Evolutionary conservation across 2,888 invertebrate genomes (phyloP).

Genomic region (Neuroscelio doddi): DNA sequence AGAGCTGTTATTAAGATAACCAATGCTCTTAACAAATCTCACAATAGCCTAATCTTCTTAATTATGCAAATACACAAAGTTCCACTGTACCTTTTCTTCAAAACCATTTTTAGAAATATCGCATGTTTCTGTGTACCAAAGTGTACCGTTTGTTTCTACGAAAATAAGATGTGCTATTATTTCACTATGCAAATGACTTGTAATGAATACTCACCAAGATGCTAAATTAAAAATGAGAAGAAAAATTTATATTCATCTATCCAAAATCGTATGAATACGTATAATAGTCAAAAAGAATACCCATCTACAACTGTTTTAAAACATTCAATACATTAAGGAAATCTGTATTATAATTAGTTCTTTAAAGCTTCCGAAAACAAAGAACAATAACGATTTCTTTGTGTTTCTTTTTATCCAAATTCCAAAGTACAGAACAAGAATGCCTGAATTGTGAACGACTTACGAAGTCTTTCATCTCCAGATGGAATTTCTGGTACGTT

Average conservation of each 20-base stretch:
- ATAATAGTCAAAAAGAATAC: not conserved
- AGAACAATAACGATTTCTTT: slow-evolving; percentile 39
- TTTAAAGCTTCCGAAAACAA: slow-evolving; percentile 35
- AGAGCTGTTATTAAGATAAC: too few species aligned
- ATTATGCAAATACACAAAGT: slow-evolving; percentile 2
- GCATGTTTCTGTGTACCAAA: not conserved
- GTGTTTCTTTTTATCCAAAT: too few species aligned
- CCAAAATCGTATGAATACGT: slow-evolving; percentile 5
- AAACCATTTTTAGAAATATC: not conserved
- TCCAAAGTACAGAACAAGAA: slow-evolving; percentile 30
- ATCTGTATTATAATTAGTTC: slow-evolving; percentile 32
- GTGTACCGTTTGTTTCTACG: slow-evolving; percentile 10
- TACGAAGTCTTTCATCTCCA: slow-evolving; percentile 44
- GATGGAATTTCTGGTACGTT: slow-evolving; percentile 48
- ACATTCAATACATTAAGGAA: slow-evolving; percentile 3
- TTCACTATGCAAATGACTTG: slow-evolving; percentile 19
- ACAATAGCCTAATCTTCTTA: not conserved
- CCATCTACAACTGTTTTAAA: not conserved
- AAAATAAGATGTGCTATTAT: slow-evolving; percentile 11
- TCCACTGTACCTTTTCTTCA: not conserved
- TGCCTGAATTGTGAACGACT: slow-evolving; percentile 47
- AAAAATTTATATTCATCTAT: slow-evolving; percentile 9
- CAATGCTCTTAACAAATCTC: not conserved
- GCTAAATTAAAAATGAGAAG: slow-evolving; percentile 8
- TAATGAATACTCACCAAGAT: slow-evolving; percentile 4